Evolutionary conservation across 1,140 invertebrate species (phyloP), one percentile per base, ranked within the genome.

Genomic region (Atopsyche davidsoni): DNA sequence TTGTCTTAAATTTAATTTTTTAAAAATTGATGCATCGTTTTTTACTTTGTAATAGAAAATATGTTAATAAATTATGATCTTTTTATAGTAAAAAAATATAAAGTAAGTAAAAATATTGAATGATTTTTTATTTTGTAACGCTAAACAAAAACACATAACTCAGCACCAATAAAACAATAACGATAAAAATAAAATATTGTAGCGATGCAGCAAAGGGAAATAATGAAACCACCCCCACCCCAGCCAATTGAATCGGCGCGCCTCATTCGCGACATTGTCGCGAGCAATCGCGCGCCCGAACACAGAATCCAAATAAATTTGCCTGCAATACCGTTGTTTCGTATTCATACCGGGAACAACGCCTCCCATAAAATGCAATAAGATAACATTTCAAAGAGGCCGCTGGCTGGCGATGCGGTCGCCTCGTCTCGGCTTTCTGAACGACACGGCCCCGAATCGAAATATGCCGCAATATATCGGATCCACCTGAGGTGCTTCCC

Each of bases 331-430:
- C 10, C 32, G 46, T 54, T 47, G 52, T 49, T 48, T 49, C 46
- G 52, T 46, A 44, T 54, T 54, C 45, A 48, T 43, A 45, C 46
- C 36, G 22, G 49, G 52, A 54, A 54, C 52, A 54, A 45, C 46
- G 52, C 52, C 48, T 32, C 31, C 28, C 31, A 36, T 45, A 45
- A 50, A 55, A 55, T 55, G 53, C 53, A 55, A 55, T 55, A 55
- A 55, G 46, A 55, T 55, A 55, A 46, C 46, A 36, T 46, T 55
- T 44, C 53, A 55, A 50, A 50, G 47, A 50, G 40, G 28, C 21
- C n/a, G n/a, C n/a, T n/a, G n/a, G n/a, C n/a, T n/a, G 46, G 40
- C n/a, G 19, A 41, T 49, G 38, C 38, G 18, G 39, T 49, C 32
- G 22, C 36, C 46, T 36, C 18, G 11, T 4, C 34, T 28, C 21